These are phyloP conservation scores for Dromococcyx pavoninus DNA, from an alignment of 2,797 vertebrate species.

Conservation along the genomic window DNA sequence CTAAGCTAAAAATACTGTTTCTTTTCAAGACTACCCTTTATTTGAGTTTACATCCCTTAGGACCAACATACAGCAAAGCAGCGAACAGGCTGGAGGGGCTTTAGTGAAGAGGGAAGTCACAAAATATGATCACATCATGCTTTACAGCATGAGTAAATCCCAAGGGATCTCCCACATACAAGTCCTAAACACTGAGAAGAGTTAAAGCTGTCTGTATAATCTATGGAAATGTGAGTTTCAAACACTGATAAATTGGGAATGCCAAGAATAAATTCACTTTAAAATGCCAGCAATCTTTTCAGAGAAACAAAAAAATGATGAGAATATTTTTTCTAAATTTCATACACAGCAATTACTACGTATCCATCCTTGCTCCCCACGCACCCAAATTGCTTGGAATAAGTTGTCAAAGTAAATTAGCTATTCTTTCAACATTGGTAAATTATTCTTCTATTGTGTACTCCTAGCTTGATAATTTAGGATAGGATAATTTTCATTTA, in stretches of 20 bases:
- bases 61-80: conserved; percentile 54
- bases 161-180: conserved; percentile 38
- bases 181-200: conserved; percentile 55
- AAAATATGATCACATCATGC: conserved; percentile 69
- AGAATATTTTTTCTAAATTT: conserved; percentile 55
- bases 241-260: conserved; percentile 32
- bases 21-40: conserved; percentile 66
- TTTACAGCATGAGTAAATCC: conserved; percentile 63
- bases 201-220: conserved; percentile 56
- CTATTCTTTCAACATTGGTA: conserved; percentile 69
- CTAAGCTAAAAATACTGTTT: conserved; percentile 70
- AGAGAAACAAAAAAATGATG: conserved; percentile 16
- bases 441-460: conserved; percentile 68
- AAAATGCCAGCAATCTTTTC: not conserved
- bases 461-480: conserved; percentile 54
- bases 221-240: conserved; percentile 46
- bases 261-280: conserved; percentile 47
- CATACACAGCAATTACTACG: conserved; percentile 46
- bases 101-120: conserved; percentile 69
- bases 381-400: conserved; percentile 55
- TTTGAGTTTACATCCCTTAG: conserved; percentile 71
- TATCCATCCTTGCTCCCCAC: not conserved
- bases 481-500: conserved; percentile 60
- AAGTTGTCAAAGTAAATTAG: conserved; percentile 69
- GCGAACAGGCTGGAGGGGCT: conserved; percentile 63